A percentile compares a stretch with the other conserved stretches of the same genome.
These are phyloP conservation scores for Orchestes rusci DNA, from an alignment of 2,888 invertebrate genomes.

Conservation along the genomic window DNA sequence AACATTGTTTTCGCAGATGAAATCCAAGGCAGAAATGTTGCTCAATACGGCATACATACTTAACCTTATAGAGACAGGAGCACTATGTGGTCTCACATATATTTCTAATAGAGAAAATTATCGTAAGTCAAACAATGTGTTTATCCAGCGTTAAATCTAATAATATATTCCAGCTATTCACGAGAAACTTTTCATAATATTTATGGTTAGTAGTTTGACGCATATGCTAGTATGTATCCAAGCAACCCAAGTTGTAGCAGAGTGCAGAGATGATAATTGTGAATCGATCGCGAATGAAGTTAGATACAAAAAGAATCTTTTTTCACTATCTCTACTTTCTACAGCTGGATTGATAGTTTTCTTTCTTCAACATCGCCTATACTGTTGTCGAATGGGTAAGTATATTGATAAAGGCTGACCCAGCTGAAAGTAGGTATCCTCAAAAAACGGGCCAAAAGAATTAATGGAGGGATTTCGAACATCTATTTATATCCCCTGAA, in stretches of 20 bases:
- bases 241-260: slow-evolving; percentile 42
- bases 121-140: slow-evolving; percentile 59
- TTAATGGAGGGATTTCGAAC: too few relatives aligned
- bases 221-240: slow-evolving; percentile 75
- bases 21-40: slow-evolving; percentile 52
- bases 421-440: neutral
- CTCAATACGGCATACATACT: slow-evolving; percentile 72
- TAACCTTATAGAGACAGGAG: slow-evolving; percentile 75
- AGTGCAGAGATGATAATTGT: slow-evolving; percentile 34
- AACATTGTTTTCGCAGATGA: slow-evolving; percentile 49
- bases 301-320: slow-evolving; percentile 61
- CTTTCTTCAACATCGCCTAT: slow-evolving; percentile 81
- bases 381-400: slow-evolving; percentile 84
- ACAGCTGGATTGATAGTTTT: slow-evolving; percentile 80
- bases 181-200: slow-evolving; percentile 85
- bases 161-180: slow-evolving; percentile 60
- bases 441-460: too few relatives aligned
- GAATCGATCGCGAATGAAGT: slow-evolving; percentile 33
- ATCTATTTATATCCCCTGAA: neutral
- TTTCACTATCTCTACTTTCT: slow-evolving; percentile 67
- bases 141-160: neutral
- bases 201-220: slow-evolving; percentile 76
- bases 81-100: slow-evolving; percentile 87
- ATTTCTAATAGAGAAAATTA: slow-evolving; percentile 93
- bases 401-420: too few relatives aligned